Evolutionary conservation across 2,888 invertebrate species (phyloP).

Genomic region (Hybos culiciformis): DNA sequence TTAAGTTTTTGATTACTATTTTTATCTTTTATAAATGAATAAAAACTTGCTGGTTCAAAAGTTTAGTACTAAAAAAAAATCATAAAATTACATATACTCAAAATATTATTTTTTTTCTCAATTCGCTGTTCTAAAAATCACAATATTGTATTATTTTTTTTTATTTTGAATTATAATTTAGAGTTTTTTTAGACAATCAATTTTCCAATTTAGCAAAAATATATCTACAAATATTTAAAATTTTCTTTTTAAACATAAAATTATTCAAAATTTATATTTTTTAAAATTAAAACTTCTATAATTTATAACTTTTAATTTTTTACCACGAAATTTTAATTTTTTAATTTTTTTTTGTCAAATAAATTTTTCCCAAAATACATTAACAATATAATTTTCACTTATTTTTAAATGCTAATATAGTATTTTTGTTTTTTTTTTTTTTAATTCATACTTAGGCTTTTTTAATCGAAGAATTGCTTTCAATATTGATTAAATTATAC

Average conservation of each 20-base stretch:
- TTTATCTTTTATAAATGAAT: background rate
- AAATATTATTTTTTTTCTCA: background rate
- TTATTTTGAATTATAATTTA: background rate
- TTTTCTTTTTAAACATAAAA: background rate
- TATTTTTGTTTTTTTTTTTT: too few relatives aligned
- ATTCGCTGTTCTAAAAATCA: constrained; percentile 2
- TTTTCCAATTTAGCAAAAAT: background rate
- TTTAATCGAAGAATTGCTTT: too few relatives aligned
- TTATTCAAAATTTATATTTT: background rate
- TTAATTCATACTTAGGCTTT: too few relatives aligned
- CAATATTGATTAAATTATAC: too few relatives aligned
- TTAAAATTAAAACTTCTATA: background rate
- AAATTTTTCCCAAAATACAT: too few relatives aligned
- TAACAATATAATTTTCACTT: too few relatives aligned
- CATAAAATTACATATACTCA: background rate
- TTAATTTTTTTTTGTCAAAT: too few relatives aligned
- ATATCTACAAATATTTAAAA: constrained; percentile 4
- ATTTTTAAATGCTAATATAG: too few relatives aligned
- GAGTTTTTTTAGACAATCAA: constrained; percentile 8
- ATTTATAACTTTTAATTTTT: too few relatives aligned
- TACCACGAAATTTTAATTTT: too few relatives aligned
- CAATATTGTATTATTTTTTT: background rate
- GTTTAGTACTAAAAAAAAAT: background rate
- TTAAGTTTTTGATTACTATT: background rate
- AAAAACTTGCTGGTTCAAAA: background rate